Evolutionary conservation across 2,797 vertebrate genomes (phyloP).

Genomic region (Manis pentadactyla): DNA sequence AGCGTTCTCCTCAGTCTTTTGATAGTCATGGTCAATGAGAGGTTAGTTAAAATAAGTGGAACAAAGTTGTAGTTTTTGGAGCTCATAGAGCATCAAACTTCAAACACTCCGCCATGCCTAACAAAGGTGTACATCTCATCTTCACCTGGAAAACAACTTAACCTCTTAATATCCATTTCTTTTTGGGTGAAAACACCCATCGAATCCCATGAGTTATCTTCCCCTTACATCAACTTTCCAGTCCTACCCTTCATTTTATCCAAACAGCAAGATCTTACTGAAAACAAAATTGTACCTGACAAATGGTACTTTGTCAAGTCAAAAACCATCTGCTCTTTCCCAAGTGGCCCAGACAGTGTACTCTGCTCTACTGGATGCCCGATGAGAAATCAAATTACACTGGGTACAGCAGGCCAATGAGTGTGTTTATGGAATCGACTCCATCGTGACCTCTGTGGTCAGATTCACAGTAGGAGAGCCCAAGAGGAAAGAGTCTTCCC

Average conservation of each 20-base stretch:
- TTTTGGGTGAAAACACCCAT: constrained; percentile 7
- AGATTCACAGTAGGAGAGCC: constrained; percentile 12
- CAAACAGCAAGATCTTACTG: constrained; percentile 17
- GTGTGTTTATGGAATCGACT: background rate
- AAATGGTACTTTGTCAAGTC: constrained; percentile 54
- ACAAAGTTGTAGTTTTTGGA: constrained; percentile 42
- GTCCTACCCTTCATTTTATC: background rate
- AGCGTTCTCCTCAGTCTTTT: constrained; percentile 38
- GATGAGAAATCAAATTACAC: background rate
- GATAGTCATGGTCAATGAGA: constrained; percentile 30
- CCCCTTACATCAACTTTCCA: constrained; percentile 12
- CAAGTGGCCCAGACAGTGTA: background rate
- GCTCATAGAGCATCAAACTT: constrained; percentile 19
- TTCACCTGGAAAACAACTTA: constrained; percentile 46
- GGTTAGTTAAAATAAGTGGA: constrained; percentile 54
- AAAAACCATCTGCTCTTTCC: constrained; percentile 29
- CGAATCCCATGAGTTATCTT: background rate
- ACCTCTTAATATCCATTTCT: constrained; percentile 11
- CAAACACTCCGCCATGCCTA: background rate
- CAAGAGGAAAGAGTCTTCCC: constrained; percentile 17
- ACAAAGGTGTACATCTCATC: constrained; percentile 25
- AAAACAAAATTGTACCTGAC: constrained; percentile 25
- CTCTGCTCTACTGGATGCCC: background rate
- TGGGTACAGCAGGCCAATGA: background rate
- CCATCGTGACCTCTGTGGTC: background rate